Evolutionary conservation across 2,888 invertebrate genomes (phyloP), one percentile per base, ranked within the genome.

Genomic region (Tetranychus piercei): DNA sequence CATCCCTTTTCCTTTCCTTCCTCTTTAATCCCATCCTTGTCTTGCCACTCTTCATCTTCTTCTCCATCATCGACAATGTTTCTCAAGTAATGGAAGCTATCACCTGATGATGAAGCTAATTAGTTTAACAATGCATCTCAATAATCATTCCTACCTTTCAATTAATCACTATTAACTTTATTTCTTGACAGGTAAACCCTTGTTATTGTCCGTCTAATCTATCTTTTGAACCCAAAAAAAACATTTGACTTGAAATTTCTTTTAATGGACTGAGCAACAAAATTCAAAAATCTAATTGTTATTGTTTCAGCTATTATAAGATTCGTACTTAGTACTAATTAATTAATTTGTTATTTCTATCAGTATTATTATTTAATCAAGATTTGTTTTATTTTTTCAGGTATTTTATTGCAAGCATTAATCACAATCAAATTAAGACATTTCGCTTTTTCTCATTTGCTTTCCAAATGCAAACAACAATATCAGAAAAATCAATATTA

Each of bases 111-210:
- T 55, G 55, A 55, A 55, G 55, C 55, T 55, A 55, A 55, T 55
- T 55, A 55, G 55, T 55, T 55, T 55, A 55, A 55, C 55, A 55
- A 55, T 55, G 55, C 55, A 55, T 55, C 55, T 55, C 55, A 55
- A 55, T 55, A 55, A 55, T 15, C 55, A 55, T 55, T 55, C 15
- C 55, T 15, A 55, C 55, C 15, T 15, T 55, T 15, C 55, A 55
- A 55, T 55, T 55, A 55, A 55, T 55, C 55, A 55, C 55, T 15
- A 55, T 55, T 55, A 55, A 55, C 15, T 55, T 9, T 55, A 55
- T 55, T 55, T 55, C 9, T 55, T 55, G 55, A 55, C 55, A 55
- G 55, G 15, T 55, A 55, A 55, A 55, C 55, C 55, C 15, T 55
- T 15, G 15, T 55, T 55, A 55, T 55, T 55, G 55, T 55, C 55